phyloP scores from a whole-genome alignment of 2,113 vertebrate species.

The Sinocyclocheilus rhinocerous region DNA sequence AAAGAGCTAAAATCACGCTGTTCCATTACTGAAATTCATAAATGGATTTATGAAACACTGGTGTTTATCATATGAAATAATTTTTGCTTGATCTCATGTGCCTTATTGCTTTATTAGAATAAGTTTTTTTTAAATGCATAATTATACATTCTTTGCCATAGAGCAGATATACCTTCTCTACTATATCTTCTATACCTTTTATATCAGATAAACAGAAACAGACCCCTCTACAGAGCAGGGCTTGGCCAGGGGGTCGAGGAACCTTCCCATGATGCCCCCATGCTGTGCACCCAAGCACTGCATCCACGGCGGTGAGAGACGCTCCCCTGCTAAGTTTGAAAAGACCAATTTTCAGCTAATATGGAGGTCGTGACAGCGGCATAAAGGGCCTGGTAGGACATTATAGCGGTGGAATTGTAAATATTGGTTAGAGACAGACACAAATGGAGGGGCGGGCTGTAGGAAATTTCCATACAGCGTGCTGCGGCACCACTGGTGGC shows the following conservation, averaged over 20 bases:
- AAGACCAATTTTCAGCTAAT: slow-evolving; percentile 98
- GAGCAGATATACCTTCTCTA: too few relatives aligned
- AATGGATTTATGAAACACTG: too few relatives aligned
- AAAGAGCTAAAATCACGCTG: too few relatives aligned
- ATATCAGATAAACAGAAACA: not conserved
- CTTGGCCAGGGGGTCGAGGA: slow-evolving; percentile 5
- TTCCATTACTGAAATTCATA: too few relatives aligned
- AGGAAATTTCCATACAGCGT: slow-evolving; percentile 85
- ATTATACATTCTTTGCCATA: too few relatives aligned
- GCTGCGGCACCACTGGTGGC: slow-evolving; percentile 71
- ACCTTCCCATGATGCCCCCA: slow-evolving; percentile 46
- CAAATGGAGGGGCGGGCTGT: slow-evolving; percentile 81
- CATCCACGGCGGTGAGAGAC: slow-evolving; percentile 60
- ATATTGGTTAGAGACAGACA: slow-evolving; percentile 91
- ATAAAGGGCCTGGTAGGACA: slow-evolving; percentile 97
- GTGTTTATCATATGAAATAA: not conserved
- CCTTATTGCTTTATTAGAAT: not conserved
- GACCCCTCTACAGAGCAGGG: not conserved
- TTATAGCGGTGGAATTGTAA: slow-evolving; percentile 98
- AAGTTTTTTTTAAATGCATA: too few relatives aligned
- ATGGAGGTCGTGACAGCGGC: slow-evolving; percentile 87
- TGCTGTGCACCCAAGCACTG: slow-evolving; percentile 57
- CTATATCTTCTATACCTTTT: not conserved
- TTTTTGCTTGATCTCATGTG: not conserved
- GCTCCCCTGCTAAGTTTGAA: slow-evolving; percentile 78